Conservation (phyloP, 92 coral and sea anemone species). For the Heliopora coerulea region DNA sequence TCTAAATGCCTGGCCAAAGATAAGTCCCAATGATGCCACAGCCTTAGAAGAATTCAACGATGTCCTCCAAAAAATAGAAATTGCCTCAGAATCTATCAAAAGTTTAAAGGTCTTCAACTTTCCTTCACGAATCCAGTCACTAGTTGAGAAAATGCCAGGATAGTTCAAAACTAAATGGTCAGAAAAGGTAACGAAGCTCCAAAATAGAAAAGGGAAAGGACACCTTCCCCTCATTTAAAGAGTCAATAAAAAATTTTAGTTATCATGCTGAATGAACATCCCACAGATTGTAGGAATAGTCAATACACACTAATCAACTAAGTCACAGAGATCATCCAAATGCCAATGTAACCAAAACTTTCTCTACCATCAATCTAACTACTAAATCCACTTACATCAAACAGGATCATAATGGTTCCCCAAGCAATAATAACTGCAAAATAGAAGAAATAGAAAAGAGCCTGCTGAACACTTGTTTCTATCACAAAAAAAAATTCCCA, state of each 20-base stretch:
- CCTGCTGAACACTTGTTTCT: constrained; percentile 40
- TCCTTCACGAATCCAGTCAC: constrained; percentile 51
- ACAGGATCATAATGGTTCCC: too few species aligned
- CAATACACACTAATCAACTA: not conserved
- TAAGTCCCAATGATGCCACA: constrained; percentile 22
- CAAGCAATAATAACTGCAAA: too few species aligned
- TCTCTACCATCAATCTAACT: too few species aligned
- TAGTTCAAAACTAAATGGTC: constrained; percentile 61
- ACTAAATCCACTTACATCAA: too few species aligned
- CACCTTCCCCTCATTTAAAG: constrained; percentile 48
- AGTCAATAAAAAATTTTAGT: constrained; percentile 38
- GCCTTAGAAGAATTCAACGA: constrained; percentile 64
- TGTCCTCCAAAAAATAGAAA: constrained; percentile 56
- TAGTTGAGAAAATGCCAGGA: constrained; percentile 53
- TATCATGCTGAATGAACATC: constrained; percentile 61
- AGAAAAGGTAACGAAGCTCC: constrained; percentile 50
- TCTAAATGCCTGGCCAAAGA: constrained; percentile 54
- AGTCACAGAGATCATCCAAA: too few species aligned
- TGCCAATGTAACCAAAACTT: too few species aligned
- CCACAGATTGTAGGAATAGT: constrained; percentile 55
- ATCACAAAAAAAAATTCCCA: constrained; percentile 56
- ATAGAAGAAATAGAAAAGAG: too few species aligned
- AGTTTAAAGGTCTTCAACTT: constrained; percentile 50
- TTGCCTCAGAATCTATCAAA: constrained; percentile 56
- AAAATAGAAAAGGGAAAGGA: constrained; percentile 49